Base-by-base conservation (phyloP, 2,888 invertebrate species). In the Cacoxenus indagator region DNA sequence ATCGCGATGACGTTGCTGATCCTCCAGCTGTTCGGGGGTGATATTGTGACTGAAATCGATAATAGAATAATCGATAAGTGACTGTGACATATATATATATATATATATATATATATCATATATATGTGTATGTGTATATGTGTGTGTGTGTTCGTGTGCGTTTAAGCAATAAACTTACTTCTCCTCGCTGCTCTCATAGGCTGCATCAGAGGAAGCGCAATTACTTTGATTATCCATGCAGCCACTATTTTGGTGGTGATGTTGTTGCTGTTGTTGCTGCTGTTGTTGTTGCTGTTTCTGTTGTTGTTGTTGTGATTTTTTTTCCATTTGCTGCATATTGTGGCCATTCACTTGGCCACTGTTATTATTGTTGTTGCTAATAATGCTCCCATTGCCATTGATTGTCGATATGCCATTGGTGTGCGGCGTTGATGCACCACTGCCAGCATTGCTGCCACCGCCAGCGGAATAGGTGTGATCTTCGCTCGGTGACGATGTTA, bases 381-480 rank as follows among this genome's bases (percentile, higher is more conserved):
- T 76, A 54, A 68, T 14, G 19, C 62, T 55, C 54, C 29, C 26
- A 37, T 29, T 59, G 61, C 62, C 61, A 59, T 46, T 67, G 51
- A 19, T 62, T 51, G 46, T 68, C 59, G 37, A 83, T 76, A 51
- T 24, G 67, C 82, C 81, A 71, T 83, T 86, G 65, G 77, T 82
- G 31, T 81, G 72, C 5, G 84, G 84, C 29, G 76, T 85, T 14
- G 85, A 82, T 11, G 85, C 77, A 76, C 78, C 78, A 37, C 84
- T 83, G 37, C 82, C 84, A 55, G 82, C 78, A 67, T 81, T 77
- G 72, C 81, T 83, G 31, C 83, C 81, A 72, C 87, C 90, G 37
- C 90, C 90, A 71, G 92, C 92, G 82, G 95, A 96, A 89, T 97
- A 97, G 65, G 96, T 96, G 89, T 97, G 97, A 90, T 97, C 97